Conservation (phyloP, 2,113 vertebrate genomes). For the Ophthalmotilapia sp. region DNA sequence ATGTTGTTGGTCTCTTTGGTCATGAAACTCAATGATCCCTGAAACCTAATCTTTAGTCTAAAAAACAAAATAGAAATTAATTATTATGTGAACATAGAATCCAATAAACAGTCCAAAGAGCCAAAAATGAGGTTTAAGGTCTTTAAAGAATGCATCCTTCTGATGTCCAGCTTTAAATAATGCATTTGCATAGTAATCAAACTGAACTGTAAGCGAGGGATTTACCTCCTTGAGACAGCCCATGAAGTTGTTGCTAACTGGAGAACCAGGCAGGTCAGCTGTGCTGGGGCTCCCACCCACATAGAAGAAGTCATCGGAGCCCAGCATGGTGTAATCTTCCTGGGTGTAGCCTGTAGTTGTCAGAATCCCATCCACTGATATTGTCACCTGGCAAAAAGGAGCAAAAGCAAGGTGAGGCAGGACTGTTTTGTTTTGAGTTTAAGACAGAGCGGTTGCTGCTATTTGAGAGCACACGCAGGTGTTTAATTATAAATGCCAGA, state of each 20-base stretch:
- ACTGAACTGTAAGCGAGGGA: neutral
- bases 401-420: conserved; percentile 41
- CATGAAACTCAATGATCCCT: neutral
- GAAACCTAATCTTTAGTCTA: neutral
- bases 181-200: neutral
- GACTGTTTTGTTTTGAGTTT: neutral
- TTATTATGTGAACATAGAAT: neutral
- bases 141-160: neutral
- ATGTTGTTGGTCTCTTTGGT: neutral
- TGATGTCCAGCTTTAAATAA: neutral
- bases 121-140: neutral
- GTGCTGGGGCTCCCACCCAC: conserved; percentile 97
- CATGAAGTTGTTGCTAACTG: conserved; percentile 99
- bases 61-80: neutral
- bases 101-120: neutral
- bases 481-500: neutral
- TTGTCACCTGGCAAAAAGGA: conserved; percentile 84
- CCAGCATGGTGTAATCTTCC: conserved; percentile 98
- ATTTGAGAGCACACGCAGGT: neutral
- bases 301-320: conserved; percentile 97
- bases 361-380: conserved; percentile 97
- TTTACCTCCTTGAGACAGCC: conserved; percentile 96
- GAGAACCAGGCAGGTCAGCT: conserved; percentile 92
- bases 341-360: conserved; percentile 98
- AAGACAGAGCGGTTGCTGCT: neutral